phyloP scores from a whole-genome alignment of 2,888 invertebrate species.

The Gandaritis pyraliata region DNA sequence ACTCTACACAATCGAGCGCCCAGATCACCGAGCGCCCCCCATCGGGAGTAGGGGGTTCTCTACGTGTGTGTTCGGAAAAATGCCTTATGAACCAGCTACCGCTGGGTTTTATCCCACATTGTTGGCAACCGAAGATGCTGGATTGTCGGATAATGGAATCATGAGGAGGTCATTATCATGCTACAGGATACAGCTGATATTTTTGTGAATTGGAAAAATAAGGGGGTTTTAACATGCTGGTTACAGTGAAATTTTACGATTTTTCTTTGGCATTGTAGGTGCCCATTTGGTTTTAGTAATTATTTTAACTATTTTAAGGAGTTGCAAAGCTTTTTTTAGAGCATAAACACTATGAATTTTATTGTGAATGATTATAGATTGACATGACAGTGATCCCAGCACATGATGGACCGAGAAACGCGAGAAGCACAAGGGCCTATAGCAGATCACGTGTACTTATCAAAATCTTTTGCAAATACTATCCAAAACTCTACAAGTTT shows the following conservation, averaged over 20 bases:
- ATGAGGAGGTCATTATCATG: slow-evolving; percentile 19
- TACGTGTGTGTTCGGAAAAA: slow-evolving; percentile 82
- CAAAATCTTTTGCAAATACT: too few relatives aligned
- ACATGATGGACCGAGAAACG: too few relatives aligned
- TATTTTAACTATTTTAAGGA: too few relatives aligned
- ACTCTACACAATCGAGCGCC: slow-evolving; percentile 70
- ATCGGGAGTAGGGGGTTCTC: slow-evolving; percentile 47
- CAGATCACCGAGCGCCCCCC: slow-evolving; percentile 64
- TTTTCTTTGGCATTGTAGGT: too few relatives aligned
- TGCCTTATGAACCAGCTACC: slow-evolving; percentile 76
- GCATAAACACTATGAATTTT: too few relatives aligned
- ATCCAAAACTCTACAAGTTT: too few relatives aligned
- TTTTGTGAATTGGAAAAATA: neutral
- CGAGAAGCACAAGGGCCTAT: too few relatives aligned
- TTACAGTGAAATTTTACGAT: neutral
- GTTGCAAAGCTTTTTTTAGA: too few relatives aligned
- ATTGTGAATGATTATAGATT: too few relatives aligned
- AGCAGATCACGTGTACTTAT: too few relatives aligned
- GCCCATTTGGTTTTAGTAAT: too few relatives aligned
- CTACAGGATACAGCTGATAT: neutral
- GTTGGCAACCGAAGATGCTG: slow-evolving; percentile 36
- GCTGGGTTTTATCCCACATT: slow-evolving; percentile 56
- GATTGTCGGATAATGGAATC: slow-evolving; percentile 54
- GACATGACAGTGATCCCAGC: too few relatives aligned
- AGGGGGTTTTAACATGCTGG: neutral